phyloP scores from a whole-genome alignment of 2,113 vertebrate species.

The Salvelinus namaycush region DNA sequence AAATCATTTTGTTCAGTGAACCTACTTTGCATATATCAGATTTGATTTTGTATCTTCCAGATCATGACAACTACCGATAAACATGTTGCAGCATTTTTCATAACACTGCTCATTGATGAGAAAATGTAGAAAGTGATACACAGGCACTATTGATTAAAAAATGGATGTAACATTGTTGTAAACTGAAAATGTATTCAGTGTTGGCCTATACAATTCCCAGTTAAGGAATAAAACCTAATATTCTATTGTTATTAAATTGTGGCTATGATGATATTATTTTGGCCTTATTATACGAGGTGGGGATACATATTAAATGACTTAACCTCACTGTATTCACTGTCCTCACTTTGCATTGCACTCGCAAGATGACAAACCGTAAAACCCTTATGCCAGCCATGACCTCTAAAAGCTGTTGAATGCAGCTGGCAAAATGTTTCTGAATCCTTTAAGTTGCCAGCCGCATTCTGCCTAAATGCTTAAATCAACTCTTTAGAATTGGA shows the following conservation, averaged over 20 bases:
- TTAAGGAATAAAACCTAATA: neutral
- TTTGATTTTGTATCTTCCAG: too few relatives aligned
- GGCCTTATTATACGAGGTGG: constrained; percentile 18
- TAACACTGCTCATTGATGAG: too few relatives aligned
- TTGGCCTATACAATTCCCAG: neutral
- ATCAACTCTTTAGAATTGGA: constrained; percentile 80
- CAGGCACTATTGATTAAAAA: too few relatives aligned
- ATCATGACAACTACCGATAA: too few relatives aligned
- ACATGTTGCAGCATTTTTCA: too few relatives aligned
- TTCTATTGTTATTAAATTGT: neutral
- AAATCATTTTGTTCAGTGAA: too few relatives aligned
- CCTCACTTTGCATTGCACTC: constrained; percentile 49
- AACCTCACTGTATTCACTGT: constrained; percentile 21
- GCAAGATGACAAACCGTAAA: constrained; percentile 52
- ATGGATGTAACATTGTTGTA: neutral
- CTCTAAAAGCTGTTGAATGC: constrained; percentile 71
- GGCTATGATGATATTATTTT: constrained; percentile 4
- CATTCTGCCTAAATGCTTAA: constrained; percentile 77
- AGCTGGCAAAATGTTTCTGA: constrained; percentile 70
- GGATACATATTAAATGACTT: neutral
- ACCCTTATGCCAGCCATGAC: constrained; percentile 60
- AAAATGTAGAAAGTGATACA: too few relatives aligned
- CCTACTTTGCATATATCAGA: too few relatives aligned
- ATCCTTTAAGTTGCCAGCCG: constrained; percentile 73
- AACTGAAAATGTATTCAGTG: neutral